Conservation (phyloP, 2,113 vertebrate genomes). For the Charina bottae region DNA sequence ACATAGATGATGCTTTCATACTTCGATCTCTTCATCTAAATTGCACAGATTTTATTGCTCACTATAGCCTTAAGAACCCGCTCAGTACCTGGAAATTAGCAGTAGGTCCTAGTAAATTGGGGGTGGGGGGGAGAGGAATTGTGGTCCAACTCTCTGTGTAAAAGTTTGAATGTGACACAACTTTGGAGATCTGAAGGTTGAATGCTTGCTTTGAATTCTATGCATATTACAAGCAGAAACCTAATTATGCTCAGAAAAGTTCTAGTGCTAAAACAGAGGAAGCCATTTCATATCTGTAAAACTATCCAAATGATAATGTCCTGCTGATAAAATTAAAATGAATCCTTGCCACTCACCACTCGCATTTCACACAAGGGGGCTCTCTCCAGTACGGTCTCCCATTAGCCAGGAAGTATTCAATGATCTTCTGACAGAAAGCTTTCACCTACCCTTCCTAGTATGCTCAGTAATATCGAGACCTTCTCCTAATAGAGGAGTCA, state of each 20-base stretch:
- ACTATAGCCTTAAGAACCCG: background rate
- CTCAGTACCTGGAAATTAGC: background rate
- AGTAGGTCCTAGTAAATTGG: conserved; percentile 10
- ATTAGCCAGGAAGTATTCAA: background rate
- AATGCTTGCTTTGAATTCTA: background rate
- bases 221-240: background rate
- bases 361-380: background rate
- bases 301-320: background rate
- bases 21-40: background rate
- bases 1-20: background rate
- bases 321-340: background rate
- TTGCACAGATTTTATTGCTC: background rate
- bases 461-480: background rate
- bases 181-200: background rate
- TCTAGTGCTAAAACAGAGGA: conserved; percentile 7
- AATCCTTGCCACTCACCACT: background rate
- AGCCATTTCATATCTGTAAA: background rate
- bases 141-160: conserved; percentile 3
- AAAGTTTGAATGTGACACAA: background rate
- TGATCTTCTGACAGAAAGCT: background rate
- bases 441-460: too few species aligned
- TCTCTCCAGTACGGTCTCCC: background rate
- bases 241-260: background rate
- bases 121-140: background rate
- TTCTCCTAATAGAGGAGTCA: background rate